Evolutionary conservation across 2,113 vertebrate genomes (phyloP), one percentile per base, ranked within the genome.

Genomic region (Archilochus colubris): DNA sequence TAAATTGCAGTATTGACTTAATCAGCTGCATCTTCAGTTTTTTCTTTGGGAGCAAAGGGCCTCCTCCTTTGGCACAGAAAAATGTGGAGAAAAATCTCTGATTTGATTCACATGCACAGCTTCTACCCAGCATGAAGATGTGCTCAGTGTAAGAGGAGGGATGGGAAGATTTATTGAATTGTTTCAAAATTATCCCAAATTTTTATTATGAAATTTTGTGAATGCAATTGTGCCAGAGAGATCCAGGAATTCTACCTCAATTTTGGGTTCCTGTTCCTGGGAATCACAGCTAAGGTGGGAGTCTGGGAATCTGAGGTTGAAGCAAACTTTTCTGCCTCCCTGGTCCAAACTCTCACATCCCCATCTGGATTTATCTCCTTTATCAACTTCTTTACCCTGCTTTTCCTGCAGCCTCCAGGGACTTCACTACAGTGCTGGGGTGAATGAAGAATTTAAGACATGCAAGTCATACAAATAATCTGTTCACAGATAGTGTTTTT

Each of bases 101-200:
- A 28, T 54, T 28, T 70, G 58, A 38, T 74, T 67, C n/a, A 0
- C 51, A 24, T 4, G 15, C 0, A 0, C 4, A 51, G 7, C n/a
- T 83, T 83, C 58, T 58, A 14, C 19, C 9, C 43, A 87, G n/a
- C 75, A 64, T 3, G 19, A 57, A 79, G 40, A 67, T 24, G 9
- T 78, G 25, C 28, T 68, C 44, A 28, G 16, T 10, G 14, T 59
- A 27, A 86, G 53, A 7, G 5, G 7, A 4, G 4, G 13, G n/a
- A 21, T 48, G 8, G 38, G 25, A 61, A 54, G 22, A 51, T 4
- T 2, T 62, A 27, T 50, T 36, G 0, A 72, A 63, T 33, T 48
- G 5, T 30, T 78, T 85, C 50, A 33, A 58, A 88, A 67, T 63
- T 1, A 30, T 40, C 6, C 9, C 12, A 31, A 74, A 1, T 14